A percentile compares a stretch with the other conserved stretches of the same genome.
These are phyloP conservation scores for Cheilosia vulpina DNA, from an alignment of 2,888 invertebrate species.

Conservation along the genomic window DNA sequence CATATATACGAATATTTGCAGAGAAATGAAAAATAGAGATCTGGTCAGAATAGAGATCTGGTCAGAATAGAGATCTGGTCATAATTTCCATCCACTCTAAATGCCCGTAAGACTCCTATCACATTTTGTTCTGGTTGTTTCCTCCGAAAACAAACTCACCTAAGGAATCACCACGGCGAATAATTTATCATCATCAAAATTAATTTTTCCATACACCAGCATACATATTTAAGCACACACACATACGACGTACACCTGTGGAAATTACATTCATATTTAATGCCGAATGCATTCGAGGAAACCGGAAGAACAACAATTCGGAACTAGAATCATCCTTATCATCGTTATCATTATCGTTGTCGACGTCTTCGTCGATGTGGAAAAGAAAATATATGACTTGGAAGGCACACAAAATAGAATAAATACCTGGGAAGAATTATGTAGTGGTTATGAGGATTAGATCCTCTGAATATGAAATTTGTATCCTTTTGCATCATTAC, in stretches of 20 bases:
- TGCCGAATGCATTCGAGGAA: slow-evolving; percentile 46
- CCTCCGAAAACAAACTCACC: not conserved
- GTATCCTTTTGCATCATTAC: no score
- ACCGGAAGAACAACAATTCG: not conserved
- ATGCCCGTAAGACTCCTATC: not conserved
- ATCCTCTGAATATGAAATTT: no score
- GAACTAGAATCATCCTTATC: slow-evolving; percentile 15
- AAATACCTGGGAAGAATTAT: no score
- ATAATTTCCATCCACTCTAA: not conserved
- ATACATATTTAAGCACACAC: no score
- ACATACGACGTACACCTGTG: no score
- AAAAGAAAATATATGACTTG: slow-evolving; percentile 1
- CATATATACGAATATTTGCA: no score
- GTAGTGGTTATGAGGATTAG: no score
- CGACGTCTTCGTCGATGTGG: not conserved
- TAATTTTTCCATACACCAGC: no score
- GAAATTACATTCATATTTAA: slow-evolving; percentile 43
- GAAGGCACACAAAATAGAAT: not conserved
- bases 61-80: no score
- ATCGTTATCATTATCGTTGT: not conserved
- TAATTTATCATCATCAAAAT: not conserved
- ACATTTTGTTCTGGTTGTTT: not conserved
- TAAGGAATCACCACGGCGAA: not conserved
- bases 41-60: no score
- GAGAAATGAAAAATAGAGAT: no score